Evolutionary conservation across 2,888 invertebrate species (phyloP), one percentile per base, ranked within the genome.

Genomic region (Agrotis ipsilon): DNA sequence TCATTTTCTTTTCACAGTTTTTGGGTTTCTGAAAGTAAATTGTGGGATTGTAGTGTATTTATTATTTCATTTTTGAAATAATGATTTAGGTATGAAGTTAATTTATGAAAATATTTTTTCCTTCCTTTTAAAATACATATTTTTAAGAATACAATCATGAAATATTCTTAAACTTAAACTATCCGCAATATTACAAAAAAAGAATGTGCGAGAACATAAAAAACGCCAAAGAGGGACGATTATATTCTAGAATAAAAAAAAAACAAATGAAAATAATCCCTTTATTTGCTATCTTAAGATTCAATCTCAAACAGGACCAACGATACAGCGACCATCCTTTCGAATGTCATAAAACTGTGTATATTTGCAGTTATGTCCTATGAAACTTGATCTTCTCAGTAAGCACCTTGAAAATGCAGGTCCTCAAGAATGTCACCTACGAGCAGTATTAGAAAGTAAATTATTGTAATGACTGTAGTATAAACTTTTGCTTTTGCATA

Each of bases 321-420:
- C 43, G 57, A 66, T 60, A 52, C 55, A 11, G 57, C 45, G 57
- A 46, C 57, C 57, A 68, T 75, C 52, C 39, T 65, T 68, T 61
- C 65, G 64, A 66, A 60, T 51, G 43, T 52, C 72, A 80, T 83
- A 81, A 81, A 81, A 80, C 61, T 49, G 68, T 55, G 61, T 14
- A 66, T 57, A 61, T 71, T 59, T 67, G 80, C 83, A 71, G 66
- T 83, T 71, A 80, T 70, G 60, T 39, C 58, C 73, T 72, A 82
- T 68, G 81, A 83, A 81, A 81, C 81, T 62, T 83, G 83, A 81
- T 81, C 72, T 74, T 70, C 52, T 46, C 43, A 71, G 24, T 48
- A 58, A 46, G 57, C 57, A 68, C 65, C 63, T 74, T 77, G 74
- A 83, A 72, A 74, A 70, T 62, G 69, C 68, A 80, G 57, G 62